Percentiles rank a stretch among this genome's conserved stretches.
Conservation (phyloP, 1,140 invertebrate species). For the Drosophila repleta region DNA sequence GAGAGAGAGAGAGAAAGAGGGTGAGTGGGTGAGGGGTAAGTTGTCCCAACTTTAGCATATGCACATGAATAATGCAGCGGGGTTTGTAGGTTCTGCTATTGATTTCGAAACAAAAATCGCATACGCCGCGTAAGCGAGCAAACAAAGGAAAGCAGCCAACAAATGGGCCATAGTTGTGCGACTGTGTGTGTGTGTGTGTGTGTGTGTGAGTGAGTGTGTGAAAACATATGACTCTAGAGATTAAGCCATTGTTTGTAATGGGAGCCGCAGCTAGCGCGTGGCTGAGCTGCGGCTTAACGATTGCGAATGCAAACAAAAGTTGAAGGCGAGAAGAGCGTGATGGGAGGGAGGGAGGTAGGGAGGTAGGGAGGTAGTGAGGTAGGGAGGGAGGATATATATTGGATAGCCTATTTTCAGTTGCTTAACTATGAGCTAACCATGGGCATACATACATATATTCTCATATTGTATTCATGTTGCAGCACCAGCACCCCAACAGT, state of each 20-base stretch:
- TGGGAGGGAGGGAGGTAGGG: too few relatives aligned
- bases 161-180: slow-evolving; percentile 28
- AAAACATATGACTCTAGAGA: slow-evolving; percentile 78
- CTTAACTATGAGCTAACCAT: slow-evolving; percentile 25
- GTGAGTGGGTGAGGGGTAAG: slow-evolving; percentile 17
- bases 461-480: not conserved
- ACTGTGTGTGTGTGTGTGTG: slow-evolving; percentile 20
- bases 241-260: slow-evolving; percentile 79
- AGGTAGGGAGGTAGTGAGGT: too few relatives aligned
- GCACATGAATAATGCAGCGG: slow-evolving; percentile 72
- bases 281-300: slow-evolving; percentile 72
- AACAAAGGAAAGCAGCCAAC: slow-evolving; percentile 39
- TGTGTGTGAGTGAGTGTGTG: slow-evolving; percentile 24
- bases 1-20: too few relatives aligned
- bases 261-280: slow-evolving; percentile 54
- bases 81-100: slow-evolving; percentile 69
- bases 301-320: slow-evolving; percentile 45
- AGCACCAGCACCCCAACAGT: slow-evolving; percentile 66
- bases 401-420: slow-evolving; percentile 29
- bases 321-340: not conserved
- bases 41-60: slow-evolving; percentile 62
- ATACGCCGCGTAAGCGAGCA: slow-evolving; percentile 20
- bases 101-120: slow-evolving; percentile 60
- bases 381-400: not conserved
- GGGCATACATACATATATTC: not conserved